Evolutionary conservation across 2,888 invertebrate genomes (phyloP).

Genomic region (Acrocyrtus sp.): DNA sequence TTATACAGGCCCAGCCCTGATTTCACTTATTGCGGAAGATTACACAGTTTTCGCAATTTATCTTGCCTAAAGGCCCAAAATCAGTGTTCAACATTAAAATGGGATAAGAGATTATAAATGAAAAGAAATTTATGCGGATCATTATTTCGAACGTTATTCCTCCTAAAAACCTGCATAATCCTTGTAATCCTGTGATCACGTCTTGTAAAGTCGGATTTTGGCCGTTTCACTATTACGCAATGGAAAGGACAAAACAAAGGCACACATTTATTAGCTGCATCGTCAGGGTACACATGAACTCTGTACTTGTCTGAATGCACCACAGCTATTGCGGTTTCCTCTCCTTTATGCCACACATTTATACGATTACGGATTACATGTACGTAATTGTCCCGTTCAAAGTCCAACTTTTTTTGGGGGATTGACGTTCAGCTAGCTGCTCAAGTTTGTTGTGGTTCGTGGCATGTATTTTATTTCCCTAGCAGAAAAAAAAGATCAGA

Average conservation of each 20-base stretch:
- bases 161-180: not conserved
- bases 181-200: not conserved
- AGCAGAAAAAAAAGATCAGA: no score
- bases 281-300: not conserved
- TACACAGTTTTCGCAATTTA: no score
- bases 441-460: no score
- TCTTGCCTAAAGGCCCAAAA: no score
- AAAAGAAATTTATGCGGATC: no score
- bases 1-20: no score
- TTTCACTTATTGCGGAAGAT: no score
- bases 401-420: constrained; percentile 29
- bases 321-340: constrained; percentile 28
- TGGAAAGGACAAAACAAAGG: not conserved
- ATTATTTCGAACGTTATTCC: not conserved
- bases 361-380: constrained; percentile 11
- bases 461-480: no score
- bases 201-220: not conserved
- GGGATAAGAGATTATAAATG: no score
- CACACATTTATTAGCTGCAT: not conserved
- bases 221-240: not conserved
- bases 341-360: not conserved
- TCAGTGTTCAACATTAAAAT: no score
- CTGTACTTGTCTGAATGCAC: not conserved
- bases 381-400: constrained; percentile 26
- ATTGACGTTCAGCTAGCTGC: not conserved